phyloP scores from a whole-genome alignment of 2,888 invertebrate genomes.

The Gymnosoma rotundatum region DNA sequence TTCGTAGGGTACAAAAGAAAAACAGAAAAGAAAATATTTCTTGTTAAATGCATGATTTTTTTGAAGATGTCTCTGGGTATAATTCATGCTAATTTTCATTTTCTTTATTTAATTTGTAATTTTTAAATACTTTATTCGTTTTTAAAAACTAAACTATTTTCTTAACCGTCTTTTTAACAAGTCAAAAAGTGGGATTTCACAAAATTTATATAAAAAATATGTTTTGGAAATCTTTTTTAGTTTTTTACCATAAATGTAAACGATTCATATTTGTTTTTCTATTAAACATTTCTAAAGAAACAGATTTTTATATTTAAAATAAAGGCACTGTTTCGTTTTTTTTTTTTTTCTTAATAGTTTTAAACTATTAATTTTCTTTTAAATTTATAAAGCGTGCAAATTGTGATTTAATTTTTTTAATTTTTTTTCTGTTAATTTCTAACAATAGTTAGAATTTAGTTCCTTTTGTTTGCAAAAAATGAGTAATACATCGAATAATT shows the following conservation, averaged over 20 bases:
- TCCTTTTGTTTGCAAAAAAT: constrained; percentile 20
- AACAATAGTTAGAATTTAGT: constrained; percentile 63
- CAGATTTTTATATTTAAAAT: constrained; percentile 65
- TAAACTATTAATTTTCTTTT: constrained; percentile 28
- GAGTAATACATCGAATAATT: constrained; percentile 25
- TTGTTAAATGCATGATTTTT: constrained; percentile 44
- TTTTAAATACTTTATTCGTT: neutral
- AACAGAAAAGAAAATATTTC: neutral
- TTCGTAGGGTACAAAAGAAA: neutral
- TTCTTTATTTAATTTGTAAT: neutral
- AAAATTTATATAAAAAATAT: constrained; percentile 55
- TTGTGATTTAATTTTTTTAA: constrained; percentile 31
- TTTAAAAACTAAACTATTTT: constrained; percentile 41
- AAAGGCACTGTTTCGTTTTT: constrained; percentile 68
- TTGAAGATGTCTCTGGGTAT: constrained; percentile 4
- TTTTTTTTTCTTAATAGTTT: constrained; percentile 13
- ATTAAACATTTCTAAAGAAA: constrained; percentile 58
- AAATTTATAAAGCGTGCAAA: constrained; percentile 62
- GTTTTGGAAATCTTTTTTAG: constrained; percentile 51
- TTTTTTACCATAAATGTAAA: constrained; percentile 35
- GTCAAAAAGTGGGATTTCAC: constrained; percentile 28
- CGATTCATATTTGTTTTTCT: constrained; percentile 32
- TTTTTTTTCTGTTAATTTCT: constrained; percentile 39
- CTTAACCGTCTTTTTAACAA: constrained; percentile 33
- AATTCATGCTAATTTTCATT: constrained; percentile 36